Evolutionary conservation across 2,888 invertebrate genomes (phyloP).

Genomic region (Dilophus febrilis): DNA sequence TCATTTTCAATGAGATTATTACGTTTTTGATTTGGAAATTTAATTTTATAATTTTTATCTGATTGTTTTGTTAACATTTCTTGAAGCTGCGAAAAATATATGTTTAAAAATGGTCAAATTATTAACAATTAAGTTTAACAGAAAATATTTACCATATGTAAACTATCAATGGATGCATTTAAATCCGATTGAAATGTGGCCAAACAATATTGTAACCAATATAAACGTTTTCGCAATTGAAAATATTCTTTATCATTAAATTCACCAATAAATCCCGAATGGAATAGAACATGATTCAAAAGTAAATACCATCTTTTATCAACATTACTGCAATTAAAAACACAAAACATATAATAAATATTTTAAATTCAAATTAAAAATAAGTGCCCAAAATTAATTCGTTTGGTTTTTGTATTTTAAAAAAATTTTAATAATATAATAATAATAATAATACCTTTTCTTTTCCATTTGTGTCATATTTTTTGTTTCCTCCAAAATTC

Average conservation of each 20-base stretch:
- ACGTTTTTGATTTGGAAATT: slow-evolving; percentile 35
- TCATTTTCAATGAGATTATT: slow-evolving; percentile 32
- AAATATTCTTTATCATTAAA: slow-evolving; percentile 27
- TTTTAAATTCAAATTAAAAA: too few relatives aligned
- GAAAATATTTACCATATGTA: slow-evolving; percentile 27
- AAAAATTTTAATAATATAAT: too few relatives aligned
- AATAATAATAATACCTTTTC: too few relatives aligned
- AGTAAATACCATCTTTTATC: slow-evolving; percentile 13
- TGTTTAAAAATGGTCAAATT: too few relatives aligned
- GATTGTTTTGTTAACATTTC: slow-evolving; percentile 15
- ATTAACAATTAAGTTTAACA: background rate
- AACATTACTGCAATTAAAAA: slow-evolving; percentile 10
- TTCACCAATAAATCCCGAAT: slow-evolving; percentile 15
- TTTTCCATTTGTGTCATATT: too few relatives aligned
- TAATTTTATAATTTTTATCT: slow-evolving; percentile 24
- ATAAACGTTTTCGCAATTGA: slow-evolving; percentile 31
- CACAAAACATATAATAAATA: too few relatives aligned
- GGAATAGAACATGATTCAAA: slow-evolving; percentile 13
- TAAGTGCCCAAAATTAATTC: too few relatives aligned
- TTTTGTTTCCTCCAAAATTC: background rate
- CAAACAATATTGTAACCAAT: slow-evolving; percentile 38
- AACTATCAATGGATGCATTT: slow-evolving; percentile 32
- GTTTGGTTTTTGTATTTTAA: too few relatives aligned
- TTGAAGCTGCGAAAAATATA: too few relatives aligned
- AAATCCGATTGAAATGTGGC: slow-evolving; percentile 35